phyloP scores from a whole-genome alignment of 2,113 vertebrate genomes.

The Nycticryphes semicollaris region DNA sequence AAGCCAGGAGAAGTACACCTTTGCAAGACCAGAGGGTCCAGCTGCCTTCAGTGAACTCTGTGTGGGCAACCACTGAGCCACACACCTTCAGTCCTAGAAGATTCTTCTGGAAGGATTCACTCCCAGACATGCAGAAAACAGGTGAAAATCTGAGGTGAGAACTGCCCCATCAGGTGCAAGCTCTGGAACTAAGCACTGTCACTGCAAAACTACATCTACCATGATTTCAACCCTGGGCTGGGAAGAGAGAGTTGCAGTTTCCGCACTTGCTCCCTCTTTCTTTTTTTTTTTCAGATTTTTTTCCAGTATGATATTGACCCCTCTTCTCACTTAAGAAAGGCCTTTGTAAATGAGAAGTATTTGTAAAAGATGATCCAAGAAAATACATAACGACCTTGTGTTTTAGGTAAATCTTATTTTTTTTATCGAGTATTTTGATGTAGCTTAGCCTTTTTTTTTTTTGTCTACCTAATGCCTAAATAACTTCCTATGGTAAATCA shows the following conservation, averaged over 20 bases:
- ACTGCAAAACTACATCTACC: not conserved
- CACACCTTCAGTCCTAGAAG: not conserved
- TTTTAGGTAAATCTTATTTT: not conserved
- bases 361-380: not conserved
- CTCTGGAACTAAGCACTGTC: not conserved
- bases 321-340: not conserved
- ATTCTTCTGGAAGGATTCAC: not conserved
- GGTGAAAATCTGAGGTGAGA: not conserved
- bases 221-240: rapidly evolving
- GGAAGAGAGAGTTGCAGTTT: not conserved
- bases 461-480: not conserved
- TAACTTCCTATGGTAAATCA: not conserved
- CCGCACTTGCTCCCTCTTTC: not conserved
- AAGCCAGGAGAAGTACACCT: not conserved
- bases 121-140: not conserved
- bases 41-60: not conserved
- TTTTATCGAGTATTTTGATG: not conserved
- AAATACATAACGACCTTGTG: not conserved
- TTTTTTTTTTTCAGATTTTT: not conserved
- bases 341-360: not conserved
- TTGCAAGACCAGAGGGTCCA: not conserved
- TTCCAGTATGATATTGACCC: not conserved
- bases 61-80: not conserved
- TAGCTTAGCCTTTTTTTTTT: not conserved
- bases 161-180: no score